phyloP scores from a whole-genome alignment of 2,888 invertebrate genomes.

The Metacarcinus magister region DNA sequence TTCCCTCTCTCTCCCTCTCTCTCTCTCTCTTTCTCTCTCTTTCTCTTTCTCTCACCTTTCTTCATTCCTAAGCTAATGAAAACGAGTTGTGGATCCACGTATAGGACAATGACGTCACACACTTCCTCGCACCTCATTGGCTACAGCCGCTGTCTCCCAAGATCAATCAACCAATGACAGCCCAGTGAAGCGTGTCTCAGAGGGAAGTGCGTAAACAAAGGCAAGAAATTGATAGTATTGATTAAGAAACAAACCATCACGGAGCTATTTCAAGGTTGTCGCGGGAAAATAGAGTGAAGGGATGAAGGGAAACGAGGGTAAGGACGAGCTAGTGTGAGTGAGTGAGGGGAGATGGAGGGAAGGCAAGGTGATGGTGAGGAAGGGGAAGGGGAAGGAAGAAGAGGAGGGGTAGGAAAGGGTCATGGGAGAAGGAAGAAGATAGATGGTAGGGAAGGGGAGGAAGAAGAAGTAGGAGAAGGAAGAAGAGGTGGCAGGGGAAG shows the following conservation, averaged over 20 bases:
- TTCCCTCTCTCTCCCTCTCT: constrained; percentile 43
- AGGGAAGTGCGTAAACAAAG: constrained; percentile 22
- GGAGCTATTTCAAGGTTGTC: neutral
- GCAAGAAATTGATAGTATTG: neutral
- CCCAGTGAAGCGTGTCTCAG: constrained; percentile 46
- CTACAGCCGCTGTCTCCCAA: constrained; percentile 68
- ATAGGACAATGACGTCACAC: constrained; percentile 57
- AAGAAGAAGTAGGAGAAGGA: neutral
- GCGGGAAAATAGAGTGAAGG: neutral
- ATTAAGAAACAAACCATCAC: constrained; percentile 39
- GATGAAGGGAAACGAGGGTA: neutral
- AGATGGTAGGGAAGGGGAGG: neutral
- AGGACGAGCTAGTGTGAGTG: neutral
- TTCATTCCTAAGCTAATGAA: constrained; percentile 6
- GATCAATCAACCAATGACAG: constrained; percentile 78
- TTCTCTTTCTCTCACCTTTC: neutral
- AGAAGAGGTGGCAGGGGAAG: neutral
- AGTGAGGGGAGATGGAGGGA: neutral
- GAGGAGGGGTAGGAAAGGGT: too few relatives aligned
- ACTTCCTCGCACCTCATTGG: constrained; percentile 55
- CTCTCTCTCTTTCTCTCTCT: constrained; percentile 46
- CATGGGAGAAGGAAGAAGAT: neutral
- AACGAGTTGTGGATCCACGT: neutral
- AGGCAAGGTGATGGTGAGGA: neutral
- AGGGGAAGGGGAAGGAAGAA: neutral